Percentiles rank a stretch among this genome's conserved stretches.
phyloP scores from a whole-genome alignment of 2,888 invertebrate species.

The Sericinus montela region DNA sequence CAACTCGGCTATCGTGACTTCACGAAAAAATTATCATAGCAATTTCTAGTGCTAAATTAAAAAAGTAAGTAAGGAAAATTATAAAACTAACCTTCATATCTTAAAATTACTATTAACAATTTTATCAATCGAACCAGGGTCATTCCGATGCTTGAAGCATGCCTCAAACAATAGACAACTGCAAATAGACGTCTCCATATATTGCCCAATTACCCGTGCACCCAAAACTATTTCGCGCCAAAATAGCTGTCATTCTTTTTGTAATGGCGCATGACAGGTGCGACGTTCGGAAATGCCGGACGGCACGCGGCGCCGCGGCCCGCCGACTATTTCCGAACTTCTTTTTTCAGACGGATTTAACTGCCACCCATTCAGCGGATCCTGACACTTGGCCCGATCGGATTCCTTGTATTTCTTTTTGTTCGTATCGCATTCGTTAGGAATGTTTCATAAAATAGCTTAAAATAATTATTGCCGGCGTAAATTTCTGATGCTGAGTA shows the following conservation, averaged over 20 bases:
- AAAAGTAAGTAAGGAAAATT: too few relatives aligned
- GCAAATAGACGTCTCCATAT: too few relatives aligned
- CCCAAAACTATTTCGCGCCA: slow-evolving; percentile 10
- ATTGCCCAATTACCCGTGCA: slow-evolving; percentile 1
- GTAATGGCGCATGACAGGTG: slow-evolving; percentile 38
- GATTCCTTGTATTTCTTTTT: slow-evolving; percentile 24
- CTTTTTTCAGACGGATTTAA: slow-evolving; percentile 49
- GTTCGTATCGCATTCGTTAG: slow-evolving; percentile 19
- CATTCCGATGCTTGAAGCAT: too few relatives aligned
- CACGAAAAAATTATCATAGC: too few relatives aligned
- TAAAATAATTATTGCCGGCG: neutral
- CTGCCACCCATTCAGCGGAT: slow-evolving; percentile 48
- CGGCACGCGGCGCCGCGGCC: slow-evolving; percentile 32
- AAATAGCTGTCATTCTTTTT: slow-evolving; percentile 21
- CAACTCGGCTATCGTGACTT: too few relatives aligned
- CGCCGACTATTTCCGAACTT: slow-evolving; percentile 37
- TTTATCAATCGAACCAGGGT: too few relatives aligned
- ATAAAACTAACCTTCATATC: too few relatives aligned
- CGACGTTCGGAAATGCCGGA: slow-evolving; percentile 23
- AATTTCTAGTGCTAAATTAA: too few relatives aligned
- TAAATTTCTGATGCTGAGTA: too few relatives aligned
- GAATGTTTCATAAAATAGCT: slow-evolving; percentile 3
- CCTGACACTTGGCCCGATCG: slow-evolving; percentile 32
- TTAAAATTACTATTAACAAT: too few relatives aligned
- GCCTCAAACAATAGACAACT: too few relatives aligned